phyloP scores from a whole-genome alignment of 1,140 invertebrate species.

The Augochlora pura region DNA sequence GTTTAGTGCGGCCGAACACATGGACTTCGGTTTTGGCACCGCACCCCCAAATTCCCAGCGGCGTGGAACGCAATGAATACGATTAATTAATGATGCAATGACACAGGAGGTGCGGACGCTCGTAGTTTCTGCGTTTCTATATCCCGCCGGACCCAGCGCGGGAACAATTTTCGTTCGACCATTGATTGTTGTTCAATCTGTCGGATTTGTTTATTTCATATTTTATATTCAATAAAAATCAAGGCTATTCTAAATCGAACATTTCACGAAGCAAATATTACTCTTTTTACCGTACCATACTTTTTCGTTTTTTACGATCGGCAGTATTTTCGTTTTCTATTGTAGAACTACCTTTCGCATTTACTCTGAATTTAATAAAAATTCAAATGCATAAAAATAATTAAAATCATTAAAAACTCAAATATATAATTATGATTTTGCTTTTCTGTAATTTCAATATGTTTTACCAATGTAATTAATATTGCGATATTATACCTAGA shows the following conservation, averaged over 20 bases:
- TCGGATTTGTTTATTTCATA: not conserved
- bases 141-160: not conserved
- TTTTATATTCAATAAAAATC: not conserved
- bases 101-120: slow-evolving; percentile 6
- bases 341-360: no score
- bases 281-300: not conserved
- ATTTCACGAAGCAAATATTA: not conserved
- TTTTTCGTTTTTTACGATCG: not conserved
- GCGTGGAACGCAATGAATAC: slow-evolving; percentile 41
- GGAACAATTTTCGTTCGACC: not conserved
- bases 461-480: no score
- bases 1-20: not conserved
- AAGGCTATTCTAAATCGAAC: not conserved
- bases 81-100: slow-evolving; percentile 47
- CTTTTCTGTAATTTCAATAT: no score
- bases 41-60: slow-evolving; percentile 11
- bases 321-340: no score
- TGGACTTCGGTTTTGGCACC: not conserved
- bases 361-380: no score
- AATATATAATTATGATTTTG: no score
- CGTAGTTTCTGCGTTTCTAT: not conserved
- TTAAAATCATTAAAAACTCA: no score
- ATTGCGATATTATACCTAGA: no score
- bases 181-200: not conserved
- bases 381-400: no score